Evolutionary conservation across 2,797 vertebrate species (phyloP), one percentile per base, ranked within the genome.

Genomic region (Malacoctenus gilli): DNA sequence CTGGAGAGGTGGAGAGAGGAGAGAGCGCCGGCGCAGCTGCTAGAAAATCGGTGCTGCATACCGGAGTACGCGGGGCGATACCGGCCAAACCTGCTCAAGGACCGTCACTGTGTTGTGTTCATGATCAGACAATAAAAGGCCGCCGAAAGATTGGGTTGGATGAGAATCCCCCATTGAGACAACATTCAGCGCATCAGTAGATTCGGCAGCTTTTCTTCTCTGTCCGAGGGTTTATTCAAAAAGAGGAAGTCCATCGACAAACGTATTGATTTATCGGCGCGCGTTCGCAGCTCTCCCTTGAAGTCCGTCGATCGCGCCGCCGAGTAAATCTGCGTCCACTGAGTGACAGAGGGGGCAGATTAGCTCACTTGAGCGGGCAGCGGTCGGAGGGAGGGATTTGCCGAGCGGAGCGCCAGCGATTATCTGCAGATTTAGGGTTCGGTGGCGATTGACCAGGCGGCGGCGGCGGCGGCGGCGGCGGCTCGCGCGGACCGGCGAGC

Each of bases 211-310:
- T n/a, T n/a, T n/a, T n/a, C n/a, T n/a, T n/a, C n/a, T n/a, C n/a
- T n/a, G n/a, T n/a, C n/a, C n/a, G n/a, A n/a, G n/a, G n/a, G n/a
- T n/a, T n/a, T n/a, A n/a, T n/a, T n/a, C n/a, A n/a, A n/a, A n/a
- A n/a, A n/a, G n/a, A n/a, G n/a, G 16, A 3, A 53, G 20, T 15
- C 36, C 15, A 14, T 44, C 40, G 40, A 61, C 59, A 66, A 38
- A 68, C 37, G n/a, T 11, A 59, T 67, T 23, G 46, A 72, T 77
- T 59, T 52, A 19, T 3, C 3, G 6, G 32, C 23, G 44, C 68
- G 62, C 61, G 38, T 52, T 49, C 59, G 68, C 42, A 46, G 42
- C 32, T 56, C 51, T 49, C 30, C 18, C 36, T 68, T 22, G 44
- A 68, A 54, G 21, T 36, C 14, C 54, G 51, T 68, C 52, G 53